phyloP scores from a whole-genome alignment of 2,888 invertebrate genomes.

The Drosophila melanocephala region DNA sequence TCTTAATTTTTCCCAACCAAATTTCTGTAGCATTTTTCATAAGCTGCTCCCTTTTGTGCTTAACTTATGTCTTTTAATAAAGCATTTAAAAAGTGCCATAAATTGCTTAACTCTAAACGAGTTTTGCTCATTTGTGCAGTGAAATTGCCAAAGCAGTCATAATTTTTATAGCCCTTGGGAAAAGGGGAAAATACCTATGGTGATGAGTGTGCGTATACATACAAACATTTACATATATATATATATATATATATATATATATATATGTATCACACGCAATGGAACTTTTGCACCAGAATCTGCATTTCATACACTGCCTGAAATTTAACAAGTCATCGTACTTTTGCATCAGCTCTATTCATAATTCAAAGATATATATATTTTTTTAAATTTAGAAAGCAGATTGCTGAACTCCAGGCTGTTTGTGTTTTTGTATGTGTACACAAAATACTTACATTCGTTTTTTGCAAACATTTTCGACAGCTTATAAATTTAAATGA shows the following conservation, averaged over 20 bases:
- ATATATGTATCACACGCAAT: too few species aligned
- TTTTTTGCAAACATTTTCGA: neutral
- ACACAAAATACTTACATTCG: too few species aligned
- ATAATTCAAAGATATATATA: neutral
- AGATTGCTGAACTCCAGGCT: neutral
- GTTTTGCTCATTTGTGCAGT: conserved; percentile 62
- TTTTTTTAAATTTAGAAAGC: neutral
- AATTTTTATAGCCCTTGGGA: conserved; percentile 29
- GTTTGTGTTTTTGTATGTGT: neutral
- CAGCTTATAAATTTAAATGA: neutral
- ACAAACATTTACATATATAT: neutral
- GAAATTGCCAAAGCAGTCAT: conserved; percentile 46
- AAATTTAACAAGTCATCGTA: neutral
- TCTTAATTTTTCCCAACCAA: conserved; percentile 1
- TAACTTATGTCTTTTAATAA: conserved; percentile 74
- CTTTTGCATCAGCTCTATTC: neutral
- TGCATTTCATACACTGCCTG: conserved; percentile 9
- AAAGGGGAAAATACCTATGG: neutral
- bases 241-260: neutral
- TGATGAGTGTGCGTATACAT: neutral
- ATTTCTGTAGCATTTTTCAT: conserved; percentile 46
- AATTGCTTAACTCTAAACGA: conserved; percentile 71
- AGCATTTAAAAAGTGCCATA: conserved; percentile 74
- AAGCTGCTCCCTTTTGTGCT: conserved; percentile 52
- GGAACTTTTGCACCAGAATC: conserved; percentile 37